Conservation (phyloP, 2,888 invertebrate genomes). For the Drepanosiphum platanoidis region DNA sequence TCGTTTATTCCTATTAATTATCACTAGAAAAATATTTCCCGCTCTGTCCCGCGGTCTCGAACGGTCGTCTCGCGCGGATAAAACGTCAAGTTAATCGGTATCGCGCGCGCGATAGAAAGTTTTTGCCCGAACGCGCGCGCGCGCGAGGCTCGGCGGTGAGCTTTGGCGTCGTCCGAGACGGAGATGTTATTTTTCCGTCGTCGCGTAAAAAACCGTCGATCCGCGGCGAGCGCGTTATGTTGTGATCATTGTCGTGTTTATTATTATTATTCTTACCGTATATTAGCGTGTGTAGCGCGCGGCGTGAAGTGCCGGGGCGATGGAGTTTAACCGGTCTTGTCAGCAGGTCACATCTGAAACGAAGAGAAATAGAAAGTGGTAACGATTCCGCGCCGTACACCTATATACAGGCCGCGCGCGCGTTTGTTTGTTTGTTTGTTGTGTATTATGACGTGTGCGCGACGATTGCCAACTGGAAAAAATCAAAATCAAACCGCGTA, state of each 20-base stretch:
- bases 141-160: neutral
- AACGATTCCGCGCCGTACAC: neutral
- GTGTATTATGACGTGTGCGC: neutral
- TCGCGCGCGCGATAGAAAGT: no score
- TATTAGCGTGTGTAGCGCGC: neutral
- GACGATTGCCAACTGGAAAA: constrained; percentile 8
- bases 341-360: constrained; percentile 60
- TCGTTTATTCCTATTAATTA: no score
- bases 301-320: neutral
- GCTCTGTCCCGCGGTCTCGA: neutral
- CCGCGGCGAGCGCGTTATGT: neutral
- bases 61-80: no score
- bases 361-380: constrained; percentile 61
- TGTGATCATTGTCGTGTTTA: constrained; percentile 12
- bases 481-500: neutral
- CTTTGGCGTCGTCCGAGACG: constrained; percentile 15
- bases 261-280: constrained; percentile 1
- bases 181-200: neutral
- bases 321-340: constrained; percentile 58
- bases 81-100: no score
- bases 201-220: constrained; percentile 9
- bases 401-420: neutral
- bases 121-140: no score
- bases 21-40: neutral
- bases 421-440: constrained; percentile 1